Base-by-base conservation (phyloP, 2,113 vertebrate genomes). In the Pachypanchax playfairii region DNA sequence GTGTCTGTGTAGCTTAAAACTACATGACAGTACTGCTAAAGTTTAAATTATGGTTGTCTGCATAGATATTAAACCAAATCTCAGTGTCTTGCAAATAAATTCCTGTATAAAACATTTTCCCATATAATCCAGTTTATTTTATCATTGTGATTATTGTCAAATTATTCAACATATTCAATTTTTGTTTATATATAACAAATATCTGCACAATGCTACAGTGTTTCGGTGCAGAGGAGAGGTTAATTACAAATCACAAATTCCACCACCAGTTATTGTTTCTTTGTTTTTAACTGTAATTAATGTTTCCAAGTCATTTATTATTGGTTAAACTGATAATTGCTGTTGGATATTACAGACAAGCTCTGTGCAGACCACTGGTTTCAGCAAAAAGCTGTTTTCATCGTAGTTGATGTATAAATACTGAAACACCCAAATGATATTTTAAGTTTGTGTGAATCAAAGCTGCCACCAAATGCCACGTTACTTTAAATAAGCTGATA, bases 401-500 rank as follows among this genome's bases (percentile, higher is more conserved):
- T 48, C 75, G 36, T 55, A 11, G 0, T 35, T 31, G 17, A 2
- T 52, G 10, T 17, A 62, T 10, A 33, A 39, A 44, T 42, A 14
- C n/a, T 35, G 44, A 75, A 74, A 64, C 21, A 53, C 47, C 18
- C 7, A 3, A 46, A 43, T 66, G 25, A 72, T 65, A 55, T 63
- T 57, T 61, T 47, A 50, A 56, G 59, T 39, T 38, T 26, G 17
- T 38, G 5, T 14, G 7, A 65, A 50, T 71, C 58, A 29, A 58
- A 70, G 59, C 52, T 47, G 52, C 39, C 36, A 47, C 43, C 52
- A 58, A 68, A 71, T 60, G 58, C 65, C 70, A 65, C 54, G 21
- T 56, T 60, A 24, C 61, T 35, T 64, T 59, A 64, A 83, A 80
- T 61, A 55, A 71, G 65, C 47, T 53, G 65, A 79, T 74, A 53